Evolutionary conservation across 2,888 invertebrate genomes (phyloP), one percentile per base, ranked within the genome.

Genomic region (Parapristionchus giblindavisi): DNA sequence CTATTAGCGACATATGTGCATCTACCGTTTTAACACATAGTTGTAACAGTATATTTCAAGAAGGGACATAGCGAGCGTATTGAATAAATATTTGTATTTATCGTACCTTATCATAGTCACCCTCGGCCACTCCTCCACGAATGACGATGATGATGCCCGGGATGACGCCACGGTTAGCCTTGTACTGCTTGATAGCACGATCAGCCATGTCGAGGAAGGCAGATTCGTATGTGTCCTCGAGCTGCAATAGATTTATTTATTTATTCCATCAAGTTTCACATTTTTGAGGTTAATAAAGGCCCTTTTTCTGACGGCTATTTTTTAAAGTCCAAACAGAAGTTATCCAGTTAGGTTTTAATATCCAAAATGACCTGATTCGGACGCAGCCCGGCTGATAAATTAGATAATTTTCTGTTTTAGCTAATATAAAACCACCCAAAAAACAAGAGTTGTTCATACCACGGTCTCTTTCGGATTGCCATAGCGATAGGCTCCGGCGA

Each of bases 41-140:
- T 11, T 21, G 21, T 48, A 21, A 14, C 11, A 11, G 14, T 14
- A 48, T 14, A 48, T 48, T 14, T 21, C 48, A 21, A 14, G 48
- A 11, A 48, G 48, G 11, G 21, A 21, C 21, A 48, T 14, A 21
- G 14, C 48, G 14, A 11, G 14, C 48, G 14, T 21, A 11, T 21
- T 21, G 14, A 63, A 38, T 11, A 40, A 17, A 65, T 27, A 8
- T 24, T 24, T 54, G 6, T 54, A 8, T 24, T n/a, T 27, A 0
- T 29, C 8, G 3, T 1, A 71, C 70, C 56, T 71, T 71, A 2
- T 71, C 56, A 3, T 27, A 56, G 8, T 71, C 70, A 27, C 70
- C 70, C 56, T 71, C 70, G 38, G 70, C 54, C 11, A 71, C 54
- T 34, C 70, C 70, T 54, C 70, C 70, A 11, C 54, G n/a, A 32